A percentile compares a stretch with the other conserved stretches of the same genome.
These are phyloP conservation scores for Clitarchus hookeri DNA, from an alignment of 2,888 invertebrate species.

Conservation along the genomic window DNA sequence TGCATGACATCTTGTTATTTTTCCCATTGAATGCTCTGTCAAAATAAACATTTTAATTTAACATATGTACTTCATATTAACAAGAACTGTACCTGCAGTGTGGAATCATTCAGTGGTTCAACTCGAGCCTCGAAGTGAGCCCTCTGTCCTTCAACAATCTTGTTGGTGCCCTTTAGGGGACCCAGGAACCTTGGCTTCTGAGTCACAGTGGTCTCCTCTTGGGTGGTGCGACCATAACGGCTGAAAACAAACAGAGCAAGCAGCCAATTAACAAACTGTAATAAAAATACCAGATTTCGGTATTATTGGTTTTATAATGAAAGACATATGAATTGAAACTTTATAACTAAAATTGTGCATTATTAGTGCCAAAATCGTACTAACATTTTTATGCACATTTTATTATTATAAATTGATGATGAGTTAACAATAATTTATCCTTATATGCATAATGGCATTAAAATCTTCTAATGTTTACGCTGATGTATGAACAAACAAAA, in stretches of 20 bases:
- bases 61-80: background rate
- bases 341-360: too few relatives aligned
- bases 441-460: too few relatives aligned
- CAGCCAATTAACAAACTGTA: background rate
- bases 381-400: too few relatives aligned
- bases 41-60: background rate
- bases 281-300: background rate
- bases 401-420: too few relatives aligned
- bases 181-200: slow-evolving; percentile 87
- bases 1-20: too few relatives aligned
- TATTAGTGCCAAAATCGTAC: too few relatives aligned
- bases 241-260: slow-evolving; percentile 55
- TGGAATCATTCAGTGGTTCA: slow-evolving; percentile 92
- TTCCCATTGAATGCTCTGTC: too few relatives aligned
- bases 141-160: slow-evolving; percentile 89
- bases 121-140: slow-evolving; percentile 95
- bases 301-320: too few relatives aligned
- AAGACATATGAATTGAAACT: too few relatives aligned
- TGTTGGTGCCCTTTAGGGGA: slow-evolving; percentile 89
- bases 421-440: too few relatives aligned
- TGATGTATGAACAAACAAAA: too few relatives aligned
- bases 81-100: slow-evolving; percentile 63
- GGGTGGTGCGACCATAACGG: slow-evolving; percentile 67
- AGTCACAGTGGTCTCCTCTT: slow-evolving; percentile 74
- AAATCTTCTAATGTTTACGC: too few relatives aligned